Evolutionary conservation across 92 coral and sea anemone genomes (phyloP), one percentile per base, ranked within the genome.

Genomic region (Bergia sp.): DNA sequence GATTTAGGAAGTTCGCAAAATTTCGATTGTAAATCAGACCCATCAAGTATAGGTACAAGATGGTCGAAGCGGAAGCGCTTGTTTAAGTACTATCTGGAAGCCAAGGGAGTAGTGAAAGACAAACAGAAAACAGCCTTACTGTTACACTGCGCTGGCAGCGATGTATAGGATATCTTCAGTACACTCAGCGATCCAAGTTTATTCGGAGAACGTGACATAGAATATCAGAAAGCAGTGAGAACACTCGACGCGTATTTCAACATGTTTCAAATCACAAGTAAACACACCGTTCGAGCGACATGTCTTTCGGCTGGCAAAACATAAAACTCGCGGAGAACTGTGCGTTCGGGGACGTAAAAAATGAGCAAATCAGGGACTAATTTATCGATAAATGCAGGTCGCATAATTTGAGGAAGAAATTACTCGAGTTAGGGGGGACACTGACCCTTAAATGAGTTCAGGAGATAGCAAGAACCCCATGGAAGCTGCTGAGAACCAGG

Each of bases 401-500:
- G 37, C 89, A 88, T 41, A 43, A 73, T 73, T 73, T 89, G 50
- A 71, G 94, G 66, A 86, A 85, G 40, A 92, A 89, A 82, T 45
- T 82, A 10, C 88, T 89, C 20, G 91, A 81, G 50, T 71, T 41
- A n/a, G 29, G 76, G 76, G 15, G 76, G 76, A 43, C 83, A 18
- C 86, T 86, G 69, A 89, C 77, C 7, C 85, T 90, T 9, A 86
- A 82, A 64, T 80, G 88, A 12, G 85, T 76, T 0, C 87, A 81
- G 79, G 86, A 90, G 75, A 83, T 87, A 44, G 94, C 91, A 5
- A 86, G 91, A 36, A 86, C 91, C 11, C 91, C 11, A 86, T 82
- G 89, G 92, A 89, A 89, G 89, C 83, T 53, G 88, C 79, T 5
- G 76, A 74, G 42, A 75, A 81, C 57, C 91, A 82, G 58, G 58